Evolutionary conservation across 2,888 invertebrate species (phyloP).

Genomic region (Drosophila formosana): DNA sequence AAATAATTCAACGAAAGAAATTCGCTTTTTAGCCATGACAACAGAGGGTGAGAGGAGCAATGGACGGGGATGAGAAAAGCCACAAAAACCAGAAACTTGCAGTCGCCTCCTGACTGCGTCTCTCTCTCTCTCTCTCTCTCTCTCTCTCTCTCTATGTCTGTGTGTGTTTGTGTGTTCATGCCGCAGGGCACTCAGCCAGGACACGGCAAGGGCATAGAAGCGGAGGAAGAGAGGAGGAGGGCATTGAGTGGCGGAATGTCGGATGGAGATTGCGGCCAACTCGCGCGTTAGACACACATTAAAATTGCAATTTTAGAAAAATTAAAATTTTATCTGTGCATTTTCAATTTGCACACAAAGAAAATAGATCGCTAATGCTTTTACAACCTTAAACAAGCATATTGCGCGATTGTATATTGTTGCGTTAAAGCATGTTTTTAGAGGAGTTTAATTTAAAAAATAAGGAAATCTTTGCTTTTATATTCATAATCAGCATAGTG

Average conservation of each 20-base stretch:
- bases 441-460: not conserved
- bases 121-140: too few species aligned
- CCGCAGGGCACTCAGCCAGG: constrained; percentile 33
- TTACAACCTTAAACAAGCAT: not conserved
- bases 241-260: constrained; percentile 7
- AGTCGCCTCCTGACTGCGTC: constrained; percentile 31
- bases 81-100: constrained; percentile 71
- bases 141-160: constrained; percentile 1
- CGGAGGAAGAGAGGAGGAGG: not conserved
- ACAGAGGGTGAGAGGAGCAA: constrained; percentile 12
- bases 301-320: constrained; percentile 70
- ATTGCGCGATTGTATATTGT: not conserved
- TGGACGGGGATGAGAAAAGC: constrained; percentile 28
- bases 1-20: constrained; percentile 69
- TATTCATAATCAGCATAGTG: too few species aligned
- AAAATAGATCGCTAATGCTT: not conserved
- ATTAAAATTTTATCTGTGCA: constrained; percentile 66
- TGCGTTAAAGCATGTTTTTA: too few species aligned
- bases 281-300: constrained; percentile 59
- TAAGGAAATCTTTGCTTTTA: not conserved
- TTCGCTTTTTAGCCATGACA: constrained; percentile 60
- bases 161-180: constrained; percentile 12
- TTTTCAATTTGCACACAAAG: not conserved
- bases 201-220: constrained; percentile 29
- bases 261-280: constrained; percentile 36